Conservation (phyloP, 2,113 vertebrate species). For the Mormyrus iriodes region DNA sequence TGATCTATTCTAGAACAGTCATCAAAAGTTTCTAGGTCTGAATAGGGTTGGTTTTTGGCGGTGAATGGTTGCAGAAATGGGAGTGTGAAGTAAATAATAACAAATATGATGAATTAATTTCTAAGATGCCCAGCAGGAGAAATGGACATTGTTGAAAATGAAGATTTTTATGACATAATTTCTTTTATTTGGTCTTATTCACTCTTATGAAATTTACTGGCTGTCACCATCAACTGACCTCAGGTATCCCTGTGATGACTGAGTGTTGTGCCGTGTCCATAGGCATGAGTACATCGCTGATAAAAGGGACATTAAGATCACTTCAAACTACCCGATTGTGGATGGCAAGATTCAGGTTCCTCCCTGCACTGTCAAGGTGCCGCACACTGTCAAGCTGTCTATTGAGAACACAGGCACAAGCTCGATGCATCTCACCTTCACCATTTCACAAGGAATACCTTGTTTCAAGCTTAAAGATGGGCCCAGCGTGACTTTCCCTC, state of each 20-base stretch:
- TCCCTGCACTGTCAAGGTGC: not conserved
- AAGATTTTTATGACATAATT: not conserved
- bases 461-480: conserved; percentile 52
- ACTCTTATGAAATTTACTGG: not conserved
- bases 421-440: conserved; percentile 62
- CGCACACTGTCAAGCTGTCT: conserved; percentile 39
- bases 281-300: conserved; percentile 60
- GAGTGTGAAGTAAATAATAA: not conserved
- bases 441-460: conserved; percentile 27
- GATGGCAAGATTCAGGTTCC: conserved; percentile 43
- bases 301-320: conserved; percentile 66
- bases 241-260: not conserved
- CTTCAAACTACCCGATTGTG: conserved; percentile 32
- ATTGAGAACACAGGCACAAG: conserved; percentile 62
- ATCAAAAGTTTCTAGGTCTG: not conserved
- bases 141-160: not conserved
- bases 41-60: not conserved
- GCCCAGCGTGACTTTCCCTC: conserved; percentile 47
- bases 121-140: not conserved
- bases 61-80: not conserved
- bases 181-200: not conserved
- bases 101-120: not conserved
- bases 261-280: conserved; percentile 17
- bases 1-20: not conserved
- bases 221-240: not conserved